Evolutionary conservation across 2,888 invertebrate genomes (phyloP), one percentile per base, ranked within the genome.

Genomic region (Mesoligia furuncula): DNA sequence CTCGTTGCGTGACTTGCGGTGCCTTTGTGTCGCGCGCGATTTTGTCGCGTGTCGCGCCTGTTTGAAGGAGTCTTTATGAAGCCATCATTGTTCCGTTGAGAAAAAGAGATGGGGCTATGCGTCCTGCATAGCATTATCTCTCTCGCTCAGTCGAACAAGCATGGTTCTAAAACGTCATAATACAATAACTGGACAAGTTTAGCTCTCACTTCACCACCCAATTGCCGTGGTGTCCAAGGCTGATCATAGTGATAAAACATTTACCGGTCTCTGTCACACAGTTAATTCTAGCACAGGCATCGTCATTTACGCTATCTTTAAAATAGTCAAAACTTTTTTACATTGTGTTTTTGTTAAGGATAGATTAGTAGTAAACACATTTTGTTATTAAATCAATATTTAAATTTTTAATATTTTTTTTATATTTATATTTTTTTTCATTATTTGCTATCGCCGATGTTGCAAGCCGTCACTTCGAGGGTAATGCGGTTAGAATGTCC

Each of bases 381-480:
- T 27, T 15, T 27, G 59, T 59, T 59, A 27, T 27, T 27, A 6
- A 27, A 54, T n/a, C 4, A 54, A 15, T 17, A 59, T 59, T n/a
- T 0, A 36, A 6, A 6, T 6, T 36, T 36, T 36, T 36, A 6
- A 36, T 36, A 36, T 36, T 4, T 4, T 36, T 36, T 36, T 36
- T 36, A 36, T 36, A 36, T 36, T 36, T 36, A 36, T 5, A 36
- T 36, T 6, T 36, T 36, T 36, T 36, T 36, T 36, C 6, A 57
- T 13, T 24, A 57, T 42, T 27, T 0, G 2, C 15, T 24, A 54
- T 54, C 39, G 75, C 15, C 51, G n/a, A 77, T 67, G 77, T 76
- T 77, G 77, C 59, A 69, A 51, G 65, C 57, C 57, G 8, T 64
- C 8, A 65, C 17, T 42, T 36, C 6, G 54, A 13, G 1, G n/a